phyloP scores from a whole-genome alignment of 2,797 vertebrate genomes.

The Numenius phaeopus region DNA sequence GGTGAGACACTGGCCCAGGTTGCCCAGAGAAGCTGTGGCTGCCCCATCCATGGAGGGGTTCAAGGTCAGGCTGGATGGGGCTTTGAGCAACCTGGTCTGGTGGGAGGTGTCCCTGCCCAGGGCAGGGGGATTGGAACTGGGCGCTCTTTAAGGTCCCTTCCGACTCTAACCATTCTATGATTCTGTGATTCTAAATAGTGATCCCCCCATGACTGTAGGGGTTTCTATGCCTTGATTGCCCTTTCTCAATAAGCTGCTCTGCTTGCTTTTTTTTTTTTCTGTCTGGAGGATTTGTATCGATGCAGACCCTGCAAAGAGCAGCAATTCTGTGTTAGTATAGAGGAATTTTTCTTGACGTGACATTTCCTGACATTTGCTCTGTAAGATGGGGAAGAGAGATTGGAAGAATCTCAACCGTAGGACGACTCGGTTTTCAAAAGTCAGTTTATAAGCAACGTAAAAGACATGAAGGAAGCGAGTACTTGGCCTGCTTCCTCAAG shows the following conservation, averaged over 20 bases:
- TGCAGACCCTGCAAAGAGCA: conserved; percentile 3
- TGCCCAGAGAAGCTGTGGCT: too few relatives aligned
- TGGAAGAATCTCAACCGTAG: neutral
- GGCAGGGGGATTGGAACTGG: too few relatives aligned
- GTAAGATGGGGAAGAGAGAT: neutral
- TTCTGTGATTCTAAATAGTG: neutral
- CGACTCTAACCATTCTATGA: too few relatives aligned
- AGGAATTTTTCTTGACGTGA: neutral
- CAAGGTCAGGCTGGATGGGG: too few relatives aligned
- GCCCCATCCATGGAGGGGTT: too few relatives aligned
- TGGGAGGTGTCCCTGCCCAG: too few relatives aligned
- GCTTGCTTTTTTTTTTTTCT: neutral
- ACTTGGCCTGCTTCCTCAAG: neutral
- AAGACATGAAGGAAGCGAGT: neutral
- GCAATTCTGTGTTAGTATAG: neutral
- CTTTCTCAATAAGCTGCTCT: neutral
- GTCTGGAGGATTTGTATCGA: neutral
- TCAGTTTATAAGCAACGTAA: neutral
- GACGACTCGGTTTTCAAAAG: neutral
- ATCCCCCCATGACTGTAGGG: neutral
- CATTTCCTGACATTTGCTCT: conserved; percentile 35
- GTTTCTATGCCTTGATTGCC: neutral
- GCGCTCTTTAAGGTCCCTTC: too few relatives aligned
- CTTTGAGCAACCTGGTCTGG: too few relatives aligned
- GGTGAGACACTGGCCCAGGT: too few relatives aligned